Evolutionary conservation across 2,113 vertebrate genomes (phyloP), one percentile per base, ranked within the genome.

Genomic region (Fukomys damarensis): DNA sequence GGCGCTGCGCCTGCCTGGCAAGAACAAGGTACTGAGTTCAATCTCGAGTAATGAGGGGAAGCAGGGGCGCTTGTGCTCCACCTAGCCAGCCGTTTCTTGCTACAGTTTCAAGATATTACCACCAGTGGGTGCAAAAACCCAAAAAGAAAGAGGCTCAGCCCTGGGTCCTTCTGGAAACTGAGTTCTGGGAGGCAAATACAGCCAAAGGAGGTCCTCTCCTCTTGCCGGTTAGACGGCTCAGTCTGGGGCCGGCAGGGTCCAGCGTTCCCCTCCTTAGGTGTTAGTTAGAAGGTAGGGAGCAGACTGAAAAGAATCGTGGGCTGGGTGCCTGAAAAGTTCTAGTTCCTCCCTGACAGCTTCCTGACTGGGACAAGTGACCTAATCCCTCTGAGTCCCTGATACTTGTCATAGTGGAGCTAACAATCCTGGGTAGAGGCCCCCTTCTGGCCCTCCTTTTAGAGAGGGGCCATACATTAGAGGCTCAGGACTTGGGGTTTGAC

Each of bases 111-210:
- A 80, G 3, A 41, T 76, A 28, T 35, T 7, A 38, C 96, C 97
- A 94, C 82, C 8, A 96, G 97, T 65, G 84, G 95, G 91, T 41
- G 41, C 54, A 89, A 88, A 91, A 54, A 16, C 70, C 81, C 58
- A 94, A 91, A 72, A 81, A 81, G 43, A 84, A 14, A 20, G 16
- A 38, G 16, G 35, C 41, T 85, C 24, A 6, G 49, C 5, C 20
- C 22, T 8, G 22, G 14, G 38, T 54, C 46, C 35, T 54, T 2
- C 43, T 19, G 7, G 8, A 8, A 4, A 38, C 56, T 2, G 74
- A 35, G 46, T 35, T 41, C 17, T 35, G 16, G 74, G 30, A 28
- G 3, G 35, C 58, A 56, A 68, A 80, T 16, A 10, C 12, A 14
- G 66, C 61, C 17, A 32, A 43, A 38, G 68, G 14, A 14, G 26